Evolutionary conservation across 2,797 vertebrate species (phyloP), one percentile per base, ranked within the genome.

Genomic region (Gorsachius magnificus): DNA sequence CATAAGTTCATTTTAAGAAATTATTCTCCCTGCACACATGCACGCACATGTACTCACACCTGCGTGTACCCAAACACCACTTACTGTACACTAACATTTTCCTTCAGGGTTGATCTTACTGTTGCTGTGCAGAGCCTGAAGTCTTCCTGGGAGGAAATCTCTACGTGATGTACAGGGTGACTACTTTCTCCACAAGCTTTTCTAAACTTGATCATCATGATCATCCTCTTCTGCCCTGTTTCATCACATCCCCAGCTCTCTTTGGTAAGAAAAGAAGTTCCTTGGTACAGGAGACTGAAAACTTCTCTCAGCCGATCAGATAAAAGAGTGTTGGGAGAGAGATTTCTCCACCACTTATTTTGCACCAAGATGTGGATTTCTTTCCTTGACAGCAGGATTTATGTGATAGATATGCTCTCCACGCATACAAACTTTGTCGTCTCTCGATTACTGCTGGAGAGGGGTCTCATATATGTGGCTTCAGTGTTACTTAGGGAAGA

Each of bases 1-100:
- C 31, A 7, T 46, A 83, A 58, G n/a, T 89, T 94, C 69, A 97
- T 96, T 97, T 96, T 72, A 97, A 96, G 83, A 92, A 95, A 88
- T 92, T 29, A 87, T 96, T 79, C 61, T 76, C 48, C 46, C 60
- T 51, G 69, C 53, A 56, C 38, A 22, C 4, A 33, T 45, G 25
- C 70, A 90, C 20, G 50, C 19, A 41, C 33, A 54, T 0, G 1
- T 75, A 61, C 15, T 35, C 22, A 48, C 35, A 57, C 19, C 36
- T 53, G 17, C 53, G 33, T 33, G 18, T 66, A 60, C 28, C 9
- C 38, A 56, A 50, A 54, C 61, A 86, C 45, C 36, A 38, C 25
- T 79, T 56, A 61, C 4, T 15, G 17, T 80, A 17, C 74, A 84
- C 90, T 51, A 89, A 53, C 31, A 43, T 71, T 45, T 72, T 69